Evolutionary conservation across 2,888 invertebrate species (phyloP), one percentile per base, ranked within the genome.

Genomic region (Neoaliturus tenellus): DNA sequence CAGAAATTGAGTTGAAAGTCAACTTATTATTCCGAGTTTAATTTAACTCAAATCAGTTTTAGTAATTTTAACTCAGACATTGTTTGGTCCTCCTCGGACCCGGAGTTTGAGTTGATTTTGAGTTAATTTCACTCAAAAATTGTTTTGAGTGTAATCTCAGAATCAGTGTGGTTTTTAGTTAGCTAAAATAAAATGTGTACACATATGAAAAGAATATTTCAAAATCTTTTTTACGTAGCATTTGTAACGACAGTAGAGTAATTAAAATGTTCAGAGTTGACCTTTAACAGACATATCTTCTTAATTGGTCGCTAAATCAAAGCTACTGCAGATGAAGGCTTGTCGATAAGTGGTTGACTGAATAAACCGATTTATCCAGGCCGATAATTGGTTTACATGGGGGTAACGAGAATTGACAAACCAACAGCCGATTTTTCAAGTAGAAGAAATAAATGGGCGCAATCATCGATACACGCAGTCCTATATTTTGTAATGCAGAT

Each of bases 401-500:
- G 23, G 1, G 28, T 62, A 62, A 62, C 62, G 62, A 62, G 28
- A 20, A 62, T 28, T 62, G 62, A 62, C 62, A 62, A 62, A 28
- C 62, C 62, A 62, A 62, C 62, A 62, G 62, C 5, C 28, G 62
- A 62, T 62, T 62, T 62, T 62, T 62, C 62, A 62, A 28, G 28
- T 28, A 28, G 31, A 62, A 62, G 62, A 28, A 28, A 62, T 62
- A 62, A 62, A 62, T 62, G 62, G 62, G 62, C 4, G 62, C 62
- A 62, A 62, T 62, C 62, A 62, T 28, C 31, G 62, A 31, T 62
- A 28, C 62, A 62, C 28, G 62, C 62, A 28, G 62, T 28, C 62
- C 62, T 20, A 62, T 62, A 62, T 62, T 62, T 62, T 62, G 62
- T 62, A 62, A 62, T 62, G 62, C 62, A 62, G 62, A 62, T 62